Evolutionary conservation across 2,888 invertebrate genomes (phyloP), one percentile per base, ranked within the genome.

Genomic region (Ormyrus rosae): DNA sequence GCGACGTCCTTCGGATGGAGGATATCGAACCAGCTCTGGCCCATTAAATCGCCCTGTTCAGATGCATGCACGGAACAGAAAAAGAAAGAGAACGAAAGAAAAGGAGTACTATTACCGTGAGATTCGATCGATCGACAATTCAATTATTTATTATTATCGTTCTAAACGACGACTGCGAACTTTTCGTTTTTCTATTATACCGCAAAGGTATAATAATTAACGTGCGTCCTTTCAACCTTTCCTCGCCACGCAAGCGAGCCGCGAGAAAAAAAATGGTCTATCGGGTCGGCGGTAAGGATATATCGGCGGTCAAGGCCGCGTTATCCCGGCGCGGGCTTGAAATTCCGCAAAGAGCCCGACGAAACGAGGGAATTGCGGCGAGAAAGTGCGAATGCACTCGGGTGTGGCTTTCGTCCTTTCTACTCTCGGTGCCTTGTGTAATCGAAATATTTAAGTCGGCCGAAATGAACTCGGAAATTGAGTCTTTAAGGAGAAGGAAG

Each of bases 11-110:
- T 97, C 0, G 98, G 98, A 90, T 98, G 98, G 64, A 98, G 92
- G 83, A 98, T 96, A 91, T 98, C 98, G 90, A 98, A 98, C 93
- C 97, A 93, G 89, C 97, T 98, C 91, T 98, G 97, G 0, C 98
- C 98, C 81, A 98, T 90, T 71, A 98, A 92, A 89, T 98, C 98
- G 76, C 94, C 93, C 95, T 96, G 92, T 68, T 72, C 79, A 73
- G 45, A 71, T 69, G 58, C 67, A 79, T n/a, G 53, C 46, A 74
- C 11, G 63, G 58, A 78, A 77, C 55, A 65, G 67, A 82, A 79
- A 80, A 75, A 82, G 48, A 63, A 78, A 82, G 69, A 64, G 68
- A 78, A 73, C 70, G 69, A 73, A 83, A 80, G 78, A 80, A 76
- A 80, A 80, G 55, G 74, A 80, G 80, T 71, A 45, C 78, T 79